These are phyloP conservation scores for Hemitrygon akajei DNA, from an alignment of 2,797 vertebrate species.

Conservation along the genomic window DNA sequence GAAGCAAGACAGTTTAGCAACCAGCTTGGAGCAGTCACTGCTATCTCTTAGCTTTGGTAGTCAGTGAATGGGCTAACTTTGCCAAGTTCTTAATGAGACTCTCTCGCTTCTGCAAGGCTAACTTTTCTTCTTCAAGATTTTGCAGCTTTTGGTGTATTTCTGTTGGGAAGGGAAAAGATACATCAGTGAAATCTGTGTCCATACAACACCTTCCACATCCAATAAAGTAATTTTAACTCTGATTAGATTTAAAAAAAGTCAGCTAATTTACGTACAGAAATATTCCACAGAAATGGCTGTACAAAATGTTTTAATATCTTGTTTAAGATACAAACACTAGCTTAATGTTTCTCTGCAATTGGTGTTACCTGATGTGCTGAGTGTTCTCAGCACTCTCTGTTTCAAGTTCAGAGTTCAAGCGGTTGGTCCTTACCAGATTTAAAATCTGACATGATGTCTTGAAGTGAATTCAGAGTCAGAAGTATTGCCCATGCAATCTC, in stretches of 20 bases:
- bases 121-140: constrained; percentile 46
- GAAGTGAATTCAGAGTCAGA: constrained; percentile 53
- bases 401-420: neutral
- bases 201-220: neutral
- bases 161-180: constrained; percentile 44
- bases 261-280: neutral
- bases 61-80: neutral
- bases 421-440: constrained; percentile 48
- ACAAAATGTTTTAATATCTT: neutral
- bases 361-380: neutral
- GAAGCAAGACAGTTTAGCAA: neutral
- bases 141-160: constrained; percentile 50
- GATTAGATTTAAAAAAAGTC: neutral
- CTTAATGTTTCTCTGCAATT: too few species aligned
- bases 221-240: neutral
- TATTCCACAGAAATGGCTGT: neutral
- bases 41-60: neutral
- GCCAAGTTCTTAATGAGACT: neutral
- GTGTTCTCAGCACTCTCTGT: neutral
- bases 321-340: neutral
- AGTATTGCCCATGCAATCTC: constrained; percentile 50
- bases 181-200: neutral
- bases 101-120: constrained; percentile 46
- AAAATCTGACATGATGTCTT: constrained; percentile 48
- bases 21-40: neutral